Evolutionary conservation across 2,113 vertebrate genomes (phyloP), one percentile per base, ranked within the genome.

Genomic region (zebrafish (Danio rerio)): DNA sequence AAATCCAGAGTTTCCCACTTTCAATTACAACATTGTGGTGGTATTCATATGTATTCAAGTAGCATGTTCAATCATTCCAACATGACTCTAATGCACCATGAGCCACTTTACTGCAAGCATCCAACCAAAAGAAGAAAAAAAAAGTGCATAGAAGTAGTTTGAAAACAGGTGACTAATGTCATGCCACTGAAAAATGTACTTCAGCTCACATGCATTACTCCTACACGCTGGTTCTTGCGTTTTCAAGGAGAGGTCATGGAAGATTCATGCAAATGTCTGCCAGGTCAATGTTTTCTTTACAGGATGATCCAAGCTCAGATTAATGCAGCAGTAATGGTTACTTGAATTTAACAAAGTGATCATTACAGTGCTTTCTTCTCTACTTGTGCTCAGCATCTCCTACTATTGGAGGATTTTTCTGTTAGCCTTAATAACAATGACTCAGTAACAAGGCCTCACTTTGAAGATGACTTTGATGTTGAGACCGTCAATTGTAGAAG

Each of bases 391-490:
- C 13, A 59, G 72, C 42, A 75, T 45, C 55, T 59, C n/a, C 3
- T 71, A 52, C 73, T 13, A 58, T 58, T 20, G n/a, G 53, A 58
- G 12, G 53, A 8, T 61, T 76, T 59, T 76, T 61, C 7, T 15
- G 55, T 58, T 47, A 61, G 42, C 71, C 40, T 76, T 76, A 76
- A 58, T 47, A 61, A 61, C 73, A 61, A 76, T 61, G 56, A 47
- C 40, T 76, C 55, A 0, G 55, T 76, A 61, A 76, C 56, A 76
- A 61, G 73, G 42, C 56, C 56, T 61, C 42, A 21, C 73, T 76
- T 61, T 61, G 42, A 76, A 76, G 73, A 21, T 20, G 9, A 59
- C 73, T 61, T 61, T 76, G 55, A 76, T 76, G 55, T 76, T 76
- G n/a, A 76, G 73, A 76, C 42, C 8, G 59, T 58, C 56, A 76